Conservation (phyloP, 2,797 vertebrate species). For the Siniperca undulata region DNA sequence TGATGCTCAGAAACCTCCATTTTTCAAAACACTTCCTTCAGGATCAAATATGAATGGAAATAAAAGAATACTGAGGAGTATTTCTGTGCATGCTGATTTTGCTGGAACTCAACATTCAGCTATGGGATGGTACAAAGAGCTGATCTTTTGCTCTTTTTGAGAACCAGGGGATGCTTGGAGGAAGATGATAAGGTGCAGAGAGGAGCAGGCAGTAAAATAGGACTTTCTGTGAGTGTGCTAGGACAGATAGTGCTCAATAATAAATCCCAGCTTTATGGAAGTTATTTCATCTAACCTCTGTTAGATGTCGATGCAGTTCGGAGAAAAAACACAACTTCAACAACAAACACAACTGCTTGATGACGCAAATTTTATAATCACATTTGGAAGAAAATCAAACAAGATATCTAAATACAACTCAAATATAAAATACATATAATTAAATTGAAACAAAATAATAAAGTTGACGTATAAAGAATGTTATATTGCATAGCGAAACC, state of each 20-base stretch:
- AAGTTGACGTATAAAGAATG: neutral
- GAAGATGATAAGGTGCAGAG: slow-evolving; percentile 40
- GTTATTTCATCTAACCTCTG: slow-evolving; percentile 1
- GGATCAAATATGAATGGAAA: slow-evolving; percentile 39
- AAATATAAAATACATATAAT: slow-evolving; percentile 27
- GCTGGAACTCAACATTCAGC: slow-evolving; percentile 14
- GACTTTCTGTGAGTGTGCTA: slow-evolving; percentile 30
- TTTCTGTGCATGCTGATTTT: slow-evolving; percentile 46
- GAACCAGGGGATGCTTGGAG: slow-evolving; percentile 32
- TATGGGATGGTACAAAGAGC: slow-evolving; percentile 30
- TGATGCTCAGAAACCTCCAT: slow-evolving; percentile 14
- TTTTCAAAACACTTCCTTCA: slow-evolving; percentile 15
- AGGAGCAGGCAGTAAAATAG: slow-evolving; percentile 24
- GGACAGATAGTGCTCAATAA: slow-evolving; percentile 37
- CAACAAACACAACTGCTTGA: neutral
- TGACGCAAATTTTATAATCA: neutral
- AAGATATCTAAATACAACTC: neutral
- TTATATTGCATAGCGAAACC: slow-evolving; percentile 1
- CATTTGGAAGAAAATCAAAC: neutral
- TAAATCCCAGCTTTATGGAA: slow-evolving; percentile 19
- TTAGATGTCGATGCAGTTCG: neutral
- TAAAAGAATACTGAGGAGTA: slow-evolving; percentile 23
- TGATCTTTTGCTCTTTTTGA: slow-evolving; percentile 48
- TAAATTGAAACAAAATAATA: slow-evolving; percentile 12
- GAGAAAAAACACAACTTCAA: neutral